Percentiles rank a stretch among this genome's conserved stretches.
Conservation (phyloP, 2,797 vertebrate genomes). For the Phylloscopus collybita region DNA sequence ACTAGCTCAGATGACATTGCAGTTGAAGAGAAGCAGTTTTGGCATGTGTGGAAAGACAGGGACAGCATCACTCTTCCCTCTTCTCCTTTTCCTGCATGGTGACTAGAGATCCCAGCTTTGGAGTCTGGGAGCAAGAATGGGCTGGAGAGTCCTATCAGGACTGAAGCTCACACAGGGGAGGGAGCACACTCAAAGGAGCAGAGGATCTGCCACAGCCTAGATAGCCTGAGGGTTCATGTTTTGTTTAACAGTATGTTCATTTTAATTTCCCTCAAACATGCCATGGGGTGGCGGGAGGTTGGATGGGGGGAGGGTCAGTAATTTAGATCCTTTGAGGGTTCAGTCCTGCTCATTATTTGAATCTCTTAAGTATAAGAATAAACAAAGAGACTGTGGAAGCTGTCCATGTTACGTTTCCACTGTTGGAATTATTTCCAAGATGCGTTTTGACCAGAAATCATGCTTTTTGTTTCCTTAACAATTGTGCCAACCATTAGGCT, state of each 20-base stretch:
- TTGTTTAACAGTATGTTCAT: conserved; percentile 35
- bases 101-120: neutral
- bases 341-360: neutral
- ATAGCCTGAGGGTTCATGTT: conserved; percentile 18
- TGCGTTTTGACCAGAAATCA: neutral
- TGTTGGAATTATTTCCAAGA: neutral
- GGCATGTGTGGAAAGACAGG: neutral
- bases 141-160: neutral
- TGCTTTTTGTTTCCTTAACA: neutral
- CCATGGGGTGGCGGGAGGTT: neutral
- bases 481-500: neutral
- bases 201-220: neutral
- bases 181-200: neutral
- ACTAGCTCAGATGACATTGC: rapidly evolving
- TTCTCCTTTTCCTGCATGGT: neutral
- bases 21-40: neutral
- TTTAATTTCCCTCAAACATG: conserved; percentile 29
- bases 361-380: neutral
- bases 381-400: neutral
- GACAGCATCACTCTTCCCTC: neutral
- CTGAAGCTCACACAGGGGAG: neutral
- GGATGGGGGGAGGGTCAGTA: neutral
- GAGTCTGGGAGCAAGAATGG: neutral
- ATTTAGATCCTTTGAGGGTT: conserved; percentile 1
- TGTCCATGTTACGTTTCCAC: neutral